Evolutionary conservation across 2,113 vertebrate species (phyloP).

Genomic region (Mungos mungo): DNA sequence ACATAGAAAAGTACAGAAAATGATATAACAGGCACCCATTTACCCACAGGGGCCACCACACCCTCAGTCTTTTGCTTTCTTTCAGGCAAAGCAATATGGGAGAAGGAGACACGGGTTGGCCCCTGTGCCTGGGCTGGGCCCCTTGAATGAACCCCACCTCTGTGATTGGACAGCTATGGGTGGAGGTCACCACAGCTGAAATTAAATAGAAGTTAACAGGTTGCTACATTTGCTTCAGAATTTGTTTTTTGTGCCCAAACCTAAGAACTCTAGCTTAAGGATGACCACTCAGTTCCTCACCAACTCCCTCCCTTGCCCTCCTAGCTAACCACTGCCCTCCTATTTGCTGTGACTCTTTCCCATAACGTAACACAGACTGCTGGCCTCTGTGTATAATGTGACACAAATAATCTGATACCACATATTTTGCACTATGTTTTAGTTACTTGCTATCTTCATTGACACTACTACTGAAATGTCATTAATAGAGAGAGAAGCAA

Average conservation of each 20-base stretch:
- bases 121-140: accelerated
- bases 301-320: neutral
- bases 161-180: accelerated
- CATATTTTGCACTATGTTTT: neutral
- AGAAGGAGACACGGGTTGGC: accelerated
- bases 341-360: accelerated
- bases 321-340: neutral
- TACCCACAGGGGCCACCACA: neutral
- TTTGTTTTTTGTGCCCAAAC: neutral
- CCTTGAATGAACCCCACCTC: accelerated
- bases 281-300: neutral
- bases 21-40: neutral
- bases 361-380: neutral
- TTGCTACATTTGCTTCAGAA: neutral
- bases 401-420: neutral
- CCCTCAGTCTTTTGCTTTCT: neutral
- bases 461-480: neutral
- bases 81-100: neutral
- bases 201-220: neutral
- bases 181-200: accelerated
- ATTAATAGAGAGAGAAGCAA: neutral
- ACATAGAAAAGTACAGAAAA: neutral
- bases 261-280: neutral
- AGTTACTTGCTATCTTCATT: neutral
- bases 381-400: neutral